Conservation (phyloP, 1,140 invertebrate species). For the Medauroidea extradentata region DNA sequence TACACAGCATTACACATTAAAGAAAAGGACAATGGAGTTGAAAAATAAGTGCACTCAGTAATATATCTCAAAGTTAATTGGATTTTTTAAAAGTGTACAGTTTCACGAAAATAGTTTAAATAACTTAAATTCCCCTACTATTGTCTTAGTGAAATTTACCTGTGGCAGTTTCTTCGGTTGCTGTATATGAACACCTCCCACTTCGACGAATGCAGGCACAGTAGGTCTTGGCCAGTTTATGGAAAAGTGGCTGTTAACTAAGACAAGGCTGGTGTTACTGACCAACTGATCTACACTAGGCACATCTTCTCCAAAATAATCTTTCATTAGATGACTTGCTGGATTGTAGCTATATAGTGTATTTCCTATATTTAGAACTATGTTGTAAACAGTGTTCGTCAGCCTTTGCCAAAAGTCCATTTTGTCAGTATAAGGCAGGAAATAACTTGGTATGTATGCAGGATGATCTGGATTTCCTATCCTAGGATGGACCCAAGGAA, state of each 20-base stretch:
- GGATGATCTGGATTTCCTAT: conserved; percentile 22
- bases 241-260: conserved; percentile 24
- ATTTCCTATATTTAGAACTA: too few relatives aligned
- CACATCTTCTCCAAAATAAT: conserved; percentile 3
- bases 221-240: conserved; percentile 24
- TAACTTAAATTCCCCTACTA: too few relatives aligned
- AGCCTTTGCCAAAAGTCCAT: conserved; percentile 29
- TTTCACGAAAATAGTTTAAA: too few relatives aligned
- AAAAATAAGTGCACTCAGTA: neutral
- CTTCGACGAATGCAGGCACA: conserved; percentile 25
- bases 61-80: neutral
- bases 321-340: conserved; percentile 1
- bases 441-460: conserved; percentile 32
- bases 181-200: conserved; percentile 24
- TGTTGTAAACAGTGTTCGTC: conserved; percentile 17
- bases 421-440: conserved; percentile 23
- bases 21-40: neutral
- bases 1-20: neutral
- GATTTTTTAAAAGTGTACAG: too few relatives aligned
- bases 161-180: conserved; percentile 4
- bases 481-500: neutral
- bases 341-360: too few relatives aligned
- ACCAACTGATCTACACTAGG: conserved; percentile 17
- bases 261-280: conserved; percentile 12
- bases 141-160: too few relatives aligned